Percentiles rank a stretch among this genome's conserved stretches.
phyloP scores from a whole-genome alignment of 2,113 vertebrate genomes.

The Rhineura floridana region DNA sequence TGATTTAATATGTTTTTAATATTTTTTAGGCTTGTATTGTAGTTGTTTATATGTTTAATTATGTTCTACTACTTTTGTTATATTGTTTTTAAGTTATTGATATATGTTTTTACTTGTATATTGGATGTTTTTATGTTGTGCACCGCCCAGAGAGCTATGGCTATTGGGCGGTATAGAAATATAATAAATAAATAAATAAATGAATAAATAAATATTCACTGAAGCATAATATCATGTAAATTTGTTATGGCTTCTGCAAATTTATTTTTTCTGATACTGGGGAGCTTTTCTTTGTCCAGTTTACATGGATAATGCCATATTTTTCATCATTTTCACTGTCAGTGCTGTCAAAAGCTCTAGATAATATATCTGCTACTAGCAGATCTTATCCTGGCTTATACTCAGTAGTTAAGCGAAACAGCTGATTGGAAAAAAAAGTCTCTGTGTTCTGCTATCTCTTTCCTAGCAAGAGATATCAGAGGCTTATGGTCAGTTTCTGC shows the following conservation, averaged over 20 bases:
- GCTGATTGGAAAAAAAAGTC: neutral
- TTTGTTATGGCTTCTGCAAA: slow-evolving; percentile 9
- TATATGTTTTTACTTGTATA: too few relatives aligned
- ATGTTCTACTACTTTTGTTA: too few relatives aligned
- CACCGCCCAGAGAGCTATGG: too few relatives aligned
- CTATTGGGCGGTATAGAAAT: too few relatives aligned
- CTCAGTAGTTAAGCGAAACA: slow-evolving; percentile 2
- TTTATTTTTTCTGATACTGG: neutral
- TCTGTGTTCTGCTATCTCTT: neutral
- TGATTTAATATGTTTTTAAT: too few relatives aligned
- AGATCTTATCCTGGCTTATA: slow-evolving; percentile 13
- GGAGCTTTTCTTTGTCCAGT: neutral
- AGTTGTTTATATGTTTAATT: too few relatives aligned
- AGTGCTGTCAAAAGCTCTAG: slow-evolving; percentile 4
- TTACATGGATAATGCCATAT: neutral
- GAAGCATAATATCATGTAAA: neutral
- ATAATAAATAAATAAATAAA: too few relatives aligned
- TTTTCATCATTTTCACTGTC: neutral
- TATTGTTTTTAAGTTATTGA: too few relatives aligned
- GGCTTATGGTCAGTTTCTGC: neutral
- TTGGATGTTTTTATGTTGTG: too few relatives aligned
- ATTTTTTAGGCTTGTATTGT: too few relatives aligned
- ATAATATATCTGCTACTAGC: neutral
- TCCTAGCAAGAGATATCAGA: neutral
- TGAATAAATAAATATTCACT: too few relatives aligned